These are phyloP conservation scores for Calyptomena viridis DNA, from an alignment of 2,113 vertebrate species.

Conservation along the genomic window DNA sequence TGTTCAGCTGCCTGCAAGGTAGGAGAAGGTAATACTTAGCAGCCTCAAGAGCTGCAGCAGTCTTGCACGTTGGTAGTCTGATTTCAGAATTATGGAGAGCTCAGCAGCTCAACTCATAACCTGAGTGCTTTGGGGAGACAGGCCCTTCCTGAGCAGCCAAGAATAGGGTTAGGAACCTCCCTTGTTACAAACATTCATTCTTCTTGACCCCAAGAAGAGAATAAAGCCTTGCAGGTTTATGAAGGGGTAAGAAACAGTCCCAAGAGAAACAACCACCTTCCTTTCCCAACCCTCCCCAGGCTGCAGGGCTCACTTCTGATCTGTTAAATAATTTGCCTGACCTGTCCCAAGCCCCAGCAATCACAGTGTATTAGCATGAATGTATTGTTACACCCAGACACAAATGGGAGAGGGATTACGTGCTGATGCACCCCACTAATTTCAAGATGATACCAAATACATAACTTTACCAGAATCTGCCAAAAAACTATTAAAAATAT, in stretches of 20 bases:
- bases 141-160: not conserved
- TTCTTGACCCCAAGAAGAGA: not conserved
- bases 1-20: not conserved
- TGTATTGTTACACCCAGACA: not conserved
- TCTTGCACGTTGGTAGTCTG: not conserved
- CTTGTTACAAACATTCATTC: not conserved
- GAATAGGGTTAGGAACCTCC: not conserved
- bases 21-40: not conserved
- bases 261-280: fast-evolving
- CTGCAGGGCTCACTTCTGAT: fast-evolving
- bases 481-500: not conserved
- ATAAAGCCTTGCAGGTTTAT: not conserved
- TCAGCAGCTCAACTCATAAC: not conserved
- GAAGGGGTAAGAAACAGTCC: not conserved
- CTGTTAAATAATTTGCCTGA: no score
- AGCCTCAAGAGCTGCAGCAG: not conserved
- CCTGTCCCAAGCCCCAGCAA: not conserved
- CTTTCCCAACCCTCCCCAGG: not conserved
- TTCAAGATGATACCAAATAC: not conserved
- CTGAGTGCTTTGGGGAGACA: not conserved
- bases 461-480: not conserved
- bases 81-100: not conserved
- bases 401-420: fast-evolving
- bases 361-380: fast-evolving
- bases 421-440: not conserved